Percentiles rank a stretch among this genome's conserved stretches.
Conservation (phyloP, 2,888 invertebrate genomes). For the Hydrotaea cyrtoneurina region DNA sequence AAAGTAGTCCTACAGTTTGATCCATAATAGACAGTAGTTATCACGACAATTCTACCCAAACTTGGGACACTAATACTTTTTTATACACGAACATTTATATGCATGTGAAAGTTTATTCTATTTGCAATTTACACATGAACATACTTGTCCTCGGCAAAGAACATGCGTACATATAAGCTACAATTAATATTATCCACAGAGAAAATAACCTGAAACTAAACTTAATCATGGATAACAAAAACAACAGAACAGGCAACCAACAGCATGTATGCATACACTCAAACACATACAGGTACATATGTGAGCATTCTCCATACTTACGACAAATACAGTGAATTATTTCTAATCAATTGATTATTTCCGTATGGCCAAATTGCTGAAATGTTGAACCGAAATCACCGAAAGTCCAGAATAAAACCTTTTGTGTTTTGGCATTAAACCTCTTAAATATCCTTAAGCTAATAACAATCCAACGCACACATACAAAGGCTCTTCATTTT, state of each 20-base stretch:
- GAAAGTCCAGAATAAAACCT: neutral
- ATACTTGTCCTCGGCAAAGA: neutral
- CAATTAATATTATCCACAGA: neutral
- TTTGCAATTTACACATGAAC: neutral
- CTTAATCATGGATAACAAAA: neutral
- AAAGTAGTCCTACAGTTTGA: neutral
- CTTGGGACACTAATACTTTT: neutral
- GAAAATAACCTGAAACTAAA: neutral
- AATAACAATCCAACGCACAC: constrained; percentile 26
- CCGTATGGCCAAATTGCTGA: neutral
- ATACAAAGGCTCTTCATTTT: neutral
- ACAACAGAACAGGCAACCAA: neutral
- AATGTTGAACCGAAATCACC: constrained; percentile 3
- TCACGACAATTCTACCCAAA: neutral
- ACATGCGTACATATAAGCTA: neutral
- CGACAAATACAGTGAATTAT: constrained; percentile 22
- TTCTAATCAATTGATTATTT: constrained; percentile 36
- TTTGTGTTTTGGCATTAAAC: constrained; percentile 10
- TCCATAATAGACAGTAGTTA: neutral
- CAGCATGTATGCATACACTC: too few relatives aligned
- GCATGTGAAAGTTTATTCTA: neutral
- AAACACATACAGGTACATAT: neutral
- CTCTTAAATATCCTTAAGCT: constrained; percentile 32
- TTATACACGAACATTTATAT: neutral
- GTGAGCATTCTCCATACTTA: neutral